These are phyloP conservation scores for Pristionchus mayeri DNA, from an alignment of 2,888 invertebrate genomes.

Conservation along the genomic window DNA sequence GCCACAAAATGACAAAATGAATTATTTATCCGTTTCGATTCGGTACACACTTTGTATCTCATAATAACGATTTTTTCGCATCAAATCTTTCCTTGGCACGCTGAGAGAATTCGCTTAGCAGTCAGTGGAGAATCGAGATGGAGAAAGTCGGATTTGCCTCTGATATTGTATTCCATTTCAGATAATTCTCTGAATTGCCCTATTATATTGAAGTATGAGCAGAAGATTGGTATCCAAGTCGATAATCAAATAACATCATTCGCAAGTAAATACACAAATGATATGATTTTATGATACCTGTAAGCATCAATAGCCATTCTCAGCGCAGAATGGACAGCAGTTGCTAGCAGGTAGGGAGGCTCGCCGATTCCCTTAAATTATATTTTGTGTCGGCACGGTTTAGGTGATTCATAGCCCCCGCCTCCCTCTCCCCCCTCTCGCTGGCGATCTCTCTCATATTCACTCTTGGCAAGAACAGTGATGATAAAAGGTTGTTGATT, in stretches of 20 bases:
- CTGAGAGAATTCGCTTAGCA: background rate
- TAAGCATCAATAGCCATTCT: slow-evolving; percentile 83
- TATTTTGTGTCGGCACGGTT: background rate
- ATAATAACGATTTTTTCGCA: too few relatives aligned
- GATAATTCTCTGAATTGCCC: background rate
- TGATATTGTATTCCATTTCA: background rate
- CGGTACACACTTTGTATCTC: too few relatives aligned
- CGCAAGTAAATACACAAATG: too few relatives aligned
- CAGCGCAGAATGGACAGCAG: slow-evolving; percentile 89
- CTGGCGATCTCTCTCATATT: too few relatives aligned
- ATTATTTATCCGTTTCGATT: too few relatives aligned
- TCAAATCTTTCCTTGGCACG: background rate
- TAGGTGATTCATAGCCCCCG: background rate
- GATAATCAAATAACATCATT: too few relatives aligned
- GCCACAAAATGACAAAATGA: too few relatives aligned
- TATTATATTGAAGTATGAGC: background rate
- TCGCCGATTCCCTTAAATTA: slow-evolving; percentile 64
- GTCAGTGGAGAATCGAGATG: slow-evolving; percentile 14
- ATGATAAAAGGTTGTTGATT: too few relatives aligned
- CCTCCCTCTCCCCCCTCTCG: too few relatives aligned
- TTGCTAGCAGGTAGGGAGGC: slow-evolving; percentile 71
- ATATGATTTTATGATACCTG: background rate
- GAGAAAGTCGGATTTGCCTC: background rate
- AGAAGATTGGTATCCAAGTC: too few relatives aligned
- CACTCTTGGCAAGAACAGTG: too few relatives aligned